phyloP scores from a whole-genome alignment of 2,797 vertebrate species.

The Artibeus jamaicensis region DNA sequence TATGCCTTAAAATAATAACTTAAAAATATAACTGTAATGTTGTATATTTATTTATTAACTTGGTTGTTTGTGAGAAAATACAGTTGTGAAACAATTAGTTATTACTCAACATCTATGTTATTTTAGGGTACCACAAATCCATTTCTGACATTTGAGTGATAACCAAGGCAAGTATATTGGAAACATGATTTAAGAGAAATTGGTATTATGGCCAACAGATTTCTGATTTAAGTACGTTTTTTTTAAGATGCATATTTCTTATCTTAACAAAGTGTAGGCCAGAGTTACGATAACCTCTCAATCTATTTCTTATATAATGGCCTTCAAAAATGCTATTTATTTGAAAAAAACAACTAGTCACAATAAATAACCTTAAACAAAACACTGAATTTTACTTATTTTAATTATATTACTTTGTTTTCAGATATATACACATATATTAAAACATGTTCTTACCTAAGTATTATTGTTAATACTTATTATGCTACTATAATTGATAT shows the following conservation, averaged over 20 bases:
- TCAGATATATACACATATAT: not conserved
- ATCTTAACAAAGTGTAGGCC: not conserved
- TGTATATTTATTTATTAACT: not conserved
- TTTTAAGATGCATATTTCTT: not conserved
- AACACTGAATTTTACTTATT: not conserved
- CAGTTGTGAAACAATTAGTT: not conserved
- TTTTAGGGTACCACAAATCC: not conserved
- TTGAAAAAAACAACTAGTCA: not conserved
- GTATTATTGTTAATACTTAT: not conserved
- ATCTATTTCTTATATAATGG: not conserved
- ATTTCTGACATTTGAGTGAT: not conserved
- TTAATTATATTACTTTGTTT: not conserved
- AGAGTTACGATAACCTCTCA: not conserved
- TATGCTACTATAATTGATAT: not conserved
- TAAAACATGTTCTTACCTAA: not conserved
- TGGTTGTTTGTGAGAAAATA: not conserved
- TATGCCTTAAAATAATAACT: not conserved
- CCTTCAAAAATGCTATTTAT: not conserved
- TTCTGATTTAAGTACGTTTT: not conserved
- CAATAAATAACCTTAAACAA: not conserved
- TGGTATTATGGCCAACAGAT: not conserved
- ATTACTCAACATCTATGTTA: not conserved
- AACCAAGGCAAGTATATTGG: not conserved
- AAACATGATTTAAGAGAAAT: not conserved
- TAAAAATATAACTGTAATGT: not conserved